These are phyloP conservation scores for Helobdella robusta DNA, from an alignment of 2,888 invertebrate species.

Conservation along the genomic window DNA sequence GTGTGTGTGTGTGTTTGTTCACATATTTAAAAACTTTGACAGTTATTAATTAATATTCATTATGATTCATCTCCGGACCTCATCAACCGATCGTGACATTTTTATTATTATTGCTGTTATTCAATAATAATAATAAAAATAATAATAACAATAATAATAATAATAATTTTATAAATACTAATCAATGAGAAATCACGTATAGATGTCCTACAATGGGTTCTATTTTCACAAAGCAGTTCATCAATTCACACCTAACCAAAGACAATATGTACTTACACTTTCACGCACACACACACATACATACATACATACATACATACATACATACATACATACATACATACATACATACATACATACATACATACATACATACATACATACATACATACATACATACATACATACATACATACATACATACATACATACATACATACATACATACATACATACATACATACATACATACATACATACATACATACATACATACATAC, in stretches of 20 bases:
- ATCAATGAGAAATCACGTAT: too few species aligned
- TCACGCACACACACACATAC: constrained; percentile 4
- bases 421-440: constrained; percentile 21
- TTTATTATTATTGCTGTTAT: too few species aligned
- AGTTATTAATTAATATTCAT: too few species aligned
- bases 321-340: constrained; percentile 23
- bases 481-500: constrained; percentile 2
- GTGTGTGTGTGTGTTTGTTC: too few species aligned
- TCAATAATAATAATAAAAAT: too few species aligned
- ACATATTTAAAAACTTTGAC: too few species aligned
- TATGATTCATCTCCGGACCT: too few species aligned
- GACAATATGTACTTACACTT: not conserved
- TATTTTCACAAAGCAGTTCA: too few species aligned
- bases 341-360: constrained; percentile 24
- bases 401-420: constrained; percentile 16
- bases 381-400: constrained; percentile 21
- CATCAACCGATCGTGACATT: too few species aligned
- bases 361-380: constrained; percentile 23
- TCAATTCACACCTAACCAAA: not conserved
- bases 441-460: constrained; percentile 18
- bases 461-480: constrained; percentile 22
- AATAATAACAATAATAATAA: too few species aligned
- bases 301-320: constrained; percentile 22
- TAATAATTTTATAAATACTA: too few species aligned
- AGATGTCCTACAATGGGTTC: too few species aligned